A percentile compares a stretch with the other conserved stretches of the same genome.
phyloP scores from a whole-genome alignment of 2,888 invertebrate genomes.

The Oscheius sp. region DNA sequence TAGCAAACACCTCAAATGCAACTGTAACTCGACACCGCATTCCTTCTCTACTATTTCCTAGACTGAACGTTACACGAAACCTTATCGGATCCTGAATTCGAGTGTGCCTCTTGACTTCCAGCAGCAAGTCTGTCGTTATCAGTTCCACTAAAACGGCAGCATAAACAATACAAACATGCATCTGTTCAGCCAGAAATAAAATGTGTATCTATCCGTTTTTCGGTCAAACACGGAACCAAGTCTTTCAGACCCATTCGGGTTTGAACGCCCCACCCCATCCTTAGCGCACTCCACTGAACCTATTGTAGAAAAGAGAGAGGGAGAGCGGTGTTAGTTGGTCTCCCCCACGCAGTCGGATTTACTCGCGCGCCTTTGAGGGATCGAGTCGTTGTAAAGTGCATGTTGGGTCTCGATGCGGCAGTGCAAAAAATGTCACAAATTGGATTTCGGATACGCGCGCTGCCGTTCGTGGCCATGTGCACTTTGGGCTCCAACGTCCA shows the following conservation, averaged over 20 bases:
- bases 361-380: slow-evolving; percentile 24
- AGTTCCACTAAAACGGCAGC: slow-evolving; percentile 21
- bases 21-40: slow-evolving; percentile 27
- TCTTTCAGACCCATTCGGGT: background rate
- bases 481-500: slow-evolving; percentile 23
- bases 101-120: background rate
- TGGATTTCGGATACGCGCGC: slow-evolving; percentile 31
- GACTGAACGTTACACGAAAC: slow-evolving; percentile 10
- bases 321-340: slow-evolving; percentile 3
- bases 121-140: slow-evolving; percentile 16
- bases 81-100: slow-evolving; percentile 16
- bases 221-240: slow-evolving; percentile 2
- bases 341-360: slow-evolving; percentile 14
- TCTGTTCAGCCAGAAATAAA: background rate
- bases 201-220: background rate
- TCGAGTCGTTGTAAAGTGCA: slow-evolving; percentile 29
- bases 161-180: background rate
- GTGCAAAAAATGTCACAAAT: slow-evolving; percentile 30
- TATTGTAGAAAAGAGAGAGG: slow-evolving; percentile 5
- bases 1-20: slow-evolving; percentile 27
- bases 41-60: slow-evolving; percentile 24
- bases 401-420: slow-evolving; percentile 30
- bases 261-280: background rate
- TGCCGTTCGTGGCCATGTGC: slow-evolving; percentile 25
- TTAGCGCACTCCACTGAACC: slow-evolving; percentile 7